phyloP scores from a whole-genome alignment of 1,140 invertebrate genomes.

The Heliothis virescens region DNA sequence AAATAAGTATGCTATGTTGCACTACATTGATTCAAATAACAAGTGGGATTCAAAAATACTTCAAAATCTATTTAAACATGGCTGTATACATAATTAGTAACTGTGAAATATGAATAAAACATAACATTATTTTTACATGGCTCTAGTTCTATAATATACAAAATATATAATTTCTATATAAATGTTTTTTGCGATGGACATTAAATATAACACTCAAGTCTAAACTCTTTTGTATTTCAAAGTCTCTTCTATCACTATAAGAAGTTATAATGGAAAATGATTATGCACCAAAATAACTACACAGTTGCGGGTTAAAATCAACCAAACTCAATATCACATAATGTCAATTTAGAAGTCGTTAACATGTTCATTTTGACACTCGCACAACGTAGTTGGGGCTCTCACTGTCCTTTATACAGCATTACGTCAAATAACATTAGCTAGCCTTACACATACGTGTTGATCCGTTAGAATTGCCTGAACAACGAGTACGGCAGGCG shows the following conservation, averaged over 20 bases:
- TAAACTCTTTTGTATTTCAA: slow-evolving; percentile 18
- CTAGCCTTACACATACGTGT: too few relatives aligned
- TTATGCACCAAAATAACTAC: slow-evolving; percentile 24
- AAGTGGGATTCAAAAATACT: slow-evolving; percentile 32
- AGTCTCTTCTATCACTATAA: slow-evolving; percentile 35
- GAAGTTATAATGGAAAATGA: slow-evolving; percentile 12
- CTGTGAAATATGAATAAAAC: slow-evolving; percentile 37
- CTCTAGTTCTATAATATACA: slow-evolving; percentile 39
- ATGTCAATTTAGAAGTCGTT: neutral
- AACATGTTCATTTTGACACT: slow-evolving; percentile 13
- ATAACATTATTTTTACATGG: slow-evolving; percentile 34
- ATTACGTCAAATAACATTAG: too few relatives aligned
- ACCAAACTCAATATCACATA: neutral
- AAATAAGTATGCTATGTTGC: slow-evolving; percentile 23
- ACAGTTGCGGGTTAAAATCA: neutral
- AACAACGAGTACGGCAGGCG: too few relatives aligned
- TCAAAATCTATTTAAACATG: slow-evolving; percentile 21
- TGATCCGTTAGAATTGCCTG: too few relatives aligned
- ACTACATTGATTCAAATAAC: slow-evolving; percentile 10
- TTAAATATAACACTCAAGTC: slow-evolving; percentile 18
- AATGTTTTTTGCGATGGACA: slow-evolving; percentile 14
- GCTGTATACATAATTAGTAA: slow-evolving; percentile 34
- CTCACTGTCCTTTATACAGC: slow-evolving; percentile 10
- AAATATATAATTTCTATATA: slow-evolving; percentile 35
- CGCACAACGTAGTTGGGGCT: neutral